These are phyloP conservation scores for Gerosis bhagava DNA, from an alignment of 2,888 invertebrate genomes.

Conservation along the genomic window DNA sequence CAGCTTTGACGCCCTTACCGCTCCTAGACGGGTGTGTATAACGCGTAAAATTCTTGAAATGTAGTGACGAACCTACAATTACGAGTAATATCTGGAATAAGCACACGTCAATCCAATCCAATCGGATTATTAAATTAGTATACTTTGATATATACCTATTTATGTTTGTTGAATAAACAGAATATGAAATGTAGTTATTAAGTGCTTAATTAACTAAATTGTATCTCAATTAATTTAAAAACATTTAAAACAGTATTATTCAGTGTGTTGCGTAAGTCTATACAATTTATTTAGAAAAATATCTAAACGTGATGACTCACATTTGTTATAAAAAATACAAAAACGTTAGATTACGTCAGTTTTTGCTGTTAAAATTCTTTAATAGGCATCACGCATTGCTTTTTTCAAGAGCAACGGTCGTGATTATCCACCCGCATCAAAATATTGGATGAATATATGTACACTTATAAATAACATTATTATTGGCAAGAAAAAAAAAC, in stretches of 20 bases:
- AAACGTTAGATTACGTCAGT: conserved; percentile 60
- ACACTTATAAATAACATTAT: conserved; percentile 67
- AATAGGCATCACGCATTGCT: conserved; percentile 49
- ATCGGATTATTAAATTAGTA: too few relatives aligned
- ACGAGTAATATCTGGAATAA: conserved; percentile 9
- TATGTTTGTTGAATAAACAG: too few relatives aligned
- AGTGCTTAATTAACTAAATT: too few relatives aligned
- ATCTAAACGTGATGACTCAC: conserved; percentile 26
- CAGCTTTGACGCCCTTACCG: conserved; percentile 48
- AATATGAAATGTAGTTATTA: too few relatives aligned
- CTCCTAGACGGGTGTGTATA: conserved; percentile 48
- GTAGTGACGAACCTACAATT: conserved; percentile 17
- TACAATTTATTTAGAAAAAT: conserved; percentile 13
- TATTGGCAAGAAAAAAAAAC: conserved; percentile 66
- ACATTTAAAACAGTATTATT: too few relatives aligned
- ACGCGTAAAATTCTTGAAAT: conserved; percentile 40
- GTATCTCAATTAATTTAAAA: too few relatives aligned
- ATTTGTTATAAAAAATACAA: conserved; percentile 42
- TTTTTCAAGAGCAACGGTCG: conserved; percentile 59
- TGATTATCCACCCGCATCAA: conserved; percentile 66
- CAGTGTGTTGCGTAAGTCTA: background rate
- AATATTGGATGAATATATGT: conserved; percentile 71
- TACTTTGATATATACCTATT: too few relatives aligned
- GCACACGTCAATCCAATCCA: conserved; percentile 6
- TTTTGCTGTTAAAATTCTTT: conserved; percentile 56